Conservation (phyloP, 2,797 vertebrate genomes). For the Amphiprion clarkii region DNA sequence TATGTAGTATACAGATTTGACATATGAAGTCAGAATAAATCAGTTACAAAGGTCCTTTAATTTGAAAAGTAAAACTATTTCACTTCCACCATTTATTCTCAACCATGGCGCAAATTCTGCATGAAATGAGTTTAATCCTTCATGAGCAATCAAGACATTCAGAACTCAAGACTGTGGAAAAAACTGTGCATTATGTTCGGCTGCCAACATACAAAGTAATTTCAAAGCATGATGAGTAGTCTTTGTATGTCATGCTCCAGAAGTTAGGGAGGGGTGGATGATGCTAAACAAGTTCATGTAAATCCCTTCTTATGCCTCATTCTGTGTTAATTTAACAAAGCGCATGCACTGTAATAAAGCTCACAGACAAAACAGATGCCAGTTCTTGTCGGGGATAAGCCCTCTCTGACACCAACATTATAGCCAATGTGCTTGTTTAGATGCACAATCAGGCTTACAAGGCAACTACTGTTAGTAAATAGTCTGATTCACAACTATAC, state of each 20-base stretch:
- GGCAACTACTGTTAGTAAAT: constrained; percentile 37
- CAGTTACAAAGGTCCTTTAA: neutral
- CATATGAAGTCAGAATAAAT: neutral
- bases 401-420: constrained; percentile 21
- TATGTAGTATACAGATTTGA: neutral
- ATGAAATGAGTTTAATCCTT: neutral
- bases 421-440: constrained; percentile 12
- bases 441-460: constrained; percentile 25
- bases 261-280: neutral
- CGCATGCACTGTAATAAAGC: constrained; percentile 70
- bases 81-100: neutral
- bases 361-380: constrained; percentile 43
- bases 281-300: constrained; percentile 10
- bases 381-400: constrained; percentile 6
- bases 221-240: constrained; percentile 33
- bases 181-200: neutral
- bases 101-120: neutral
- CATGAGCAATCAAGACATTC: neutral
- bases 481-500: constrained; percentile 12
- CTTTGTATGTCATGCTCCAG: constrained; percentile 47
- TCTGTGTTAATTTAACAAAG: constrained; percentile 38
- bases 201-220: constrained; percentile 9
- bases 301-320: constrained; percentile 14
- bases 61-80: neutral
- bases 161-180: constrained; percentile 9